Conservation (phyloP, 2,888 invertebrate species). For the Lycophotia porphyrea region DNA sequence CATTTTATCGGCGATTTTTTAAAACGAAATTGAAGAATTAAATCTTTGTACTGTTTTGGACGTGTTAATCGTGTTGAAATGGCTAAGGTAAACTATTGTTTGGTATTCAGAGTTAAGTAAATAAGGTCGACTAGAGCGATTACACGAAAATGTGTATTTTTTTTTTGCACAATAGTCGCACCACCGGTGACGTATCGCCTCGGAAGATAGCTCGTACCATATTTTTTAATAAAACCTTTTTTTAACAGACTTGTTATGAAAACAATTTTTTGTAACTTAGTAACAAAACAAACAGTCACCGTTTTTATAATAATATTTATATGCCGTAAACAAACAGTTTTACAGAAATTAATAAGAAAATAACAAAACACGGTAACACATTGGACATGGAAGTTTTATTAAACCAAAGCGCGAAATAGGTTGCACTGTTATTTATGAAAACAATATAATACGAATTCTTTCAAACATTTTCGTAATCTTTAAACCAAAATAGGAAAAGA, state of each 20-base stretch:
- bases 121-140: not conserved
- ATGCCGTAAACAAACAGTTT: constrained; percentile 2
- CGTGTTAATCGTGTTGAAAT: constrained; percentile 72
- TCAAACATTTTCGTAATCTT: not conserved
- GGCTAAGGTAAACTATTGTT: constrained; percentile 84
- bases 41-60: constrained; percentile 63
- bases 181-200: constrained; percentile 64
- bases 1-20: constrained; percentile 77
- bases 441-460: not conserved
- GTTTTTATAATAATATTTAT: not conserved
- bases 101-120: constrained; percentile 36
- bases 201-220: constrained; percentile 56
- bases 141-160: constrained; percentile 44
- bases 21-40: constrained; percentile 78
- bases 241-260: not conserved
- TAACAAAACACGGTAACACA: constrained; percentile 8
- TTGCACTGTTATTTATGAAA: not conserved
- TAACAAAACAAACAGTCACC: not conserved
- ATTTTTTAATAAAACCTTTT: constrained; percentile 36
- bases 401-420: constrained; percentile 15
- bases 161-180: constrained; percentile 57
- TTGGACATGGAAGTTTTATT: constrained; percentile 11
- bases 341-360: constrained; percentile 4
- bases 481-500: not conserved
- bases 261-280: not conserved